These are phyloP conservation scores for Doris montereyensis DNA, from an alignment of 2,888 invertebrate species.

Conservation along the genomic window DNA sequence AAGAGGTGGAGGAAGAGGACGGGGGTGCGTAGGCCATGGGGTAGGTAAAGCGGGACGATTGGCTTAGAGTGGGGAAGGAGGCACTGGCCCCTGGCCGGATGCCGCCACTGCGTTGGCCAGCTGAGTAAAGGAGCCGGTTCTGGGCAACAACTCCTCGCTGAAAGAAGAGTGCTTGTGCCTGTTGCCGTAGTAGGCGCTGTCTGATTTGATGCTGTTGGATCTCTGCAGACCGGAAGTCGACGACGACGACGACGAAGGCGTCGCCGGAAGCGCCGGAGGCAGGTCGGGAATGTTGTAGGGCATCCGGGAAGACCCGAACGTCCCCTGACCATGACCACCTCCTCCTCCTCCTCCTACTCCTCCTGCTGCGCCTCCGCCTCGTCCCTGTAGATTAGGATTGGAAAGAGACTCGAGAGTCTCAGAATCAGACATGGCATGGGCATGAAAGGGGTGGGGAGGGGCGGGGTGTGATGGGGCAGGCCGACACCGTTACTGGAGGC, in stretches of 20 bases:
- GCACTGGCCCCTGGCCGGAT: slow-evolving; percentile 49
- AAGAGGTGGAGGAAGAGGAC: slow-evolving; percentile 6
- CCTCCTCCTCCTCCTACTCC: too few species aligned
- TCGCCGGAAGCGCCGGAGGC: slow-evolving; percentile 29
- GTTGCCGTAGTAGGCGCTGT: slow-evolving; percentile 89
- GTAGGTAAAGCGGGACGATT: slow-evolving; percentile 67
- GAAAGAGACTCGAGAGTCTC: slow-evolving; percentile 78
- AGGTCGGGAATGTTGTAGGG: slow-evolving; percentile 23
- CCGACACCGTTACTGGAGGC: slow-evolving; percentile 54
- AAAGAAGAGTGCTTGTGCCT: slow-evolving; percentile 74
- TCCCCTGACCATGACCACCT: slow-evolving; percentile 61
- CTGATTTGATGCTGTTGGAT: slow-evolving; percentile 78
- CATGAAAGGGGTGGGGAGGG: slow-evolving; percentile 33
- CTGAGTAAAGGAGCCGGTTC: slow-evolving; percentile 64
- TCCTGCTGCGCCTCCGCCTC: slow-evolving; percentile 82
- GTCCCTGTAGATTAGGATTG: slow-evolving; percentile 77
- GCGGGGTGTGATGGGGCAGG: slow-evolving; percentile 30
- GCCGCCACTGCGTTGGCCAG: slow-evolving; percentile 43
- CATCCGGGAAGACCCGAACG: slow-evolving; percentile 73
- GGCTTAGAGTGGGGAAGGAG: slow-evolving; percentile 67
- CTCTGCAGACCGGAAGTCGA: slow-evolving; percentile 52
- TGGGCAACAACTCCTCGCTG: slow-evolving; percentile 52
- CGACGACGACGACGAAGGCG: slow-evolving; percentile 14
- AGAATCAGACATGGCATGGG: slow-evolving; percentile 82
- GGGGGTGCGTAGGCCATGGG: slow-evolving; percentile 59